Evolutionary conservation across 2,797 vertebrate species (phyloP).

Genomic region (Anas bahamensis): DNA sequence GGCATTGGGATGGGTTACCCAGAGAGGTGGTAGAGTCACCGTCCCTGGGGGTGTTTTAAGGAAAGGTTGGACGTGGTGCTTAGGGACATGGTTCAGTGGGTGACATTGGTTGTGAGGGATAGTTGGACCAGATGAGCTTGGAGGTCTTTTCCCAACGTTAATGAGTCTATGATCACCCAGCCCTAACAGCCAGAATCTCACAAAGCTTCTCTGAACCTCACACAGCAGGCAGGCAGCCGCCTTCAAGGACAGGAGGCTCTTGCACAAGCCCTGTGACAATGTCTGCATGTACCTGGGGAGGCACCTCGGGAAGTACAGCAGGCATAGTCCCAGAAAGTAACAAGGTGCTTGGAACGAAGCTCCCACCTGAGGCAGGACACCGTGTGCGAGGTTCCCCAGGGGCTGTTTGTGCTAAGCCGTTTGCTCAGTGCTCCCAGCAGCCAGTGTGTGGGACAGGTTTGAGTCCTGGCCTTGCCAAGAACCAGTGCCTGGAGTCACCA

Average conservation of each 20-base stretch:
- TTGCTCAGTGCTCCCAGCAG: fast-evolving
- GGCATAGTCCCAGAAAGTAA: background rate
- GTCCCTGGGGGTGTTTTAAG: too few species aligned
- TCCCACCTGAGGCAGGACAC: background rate
- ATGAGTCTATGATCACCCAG: too few species aligned
- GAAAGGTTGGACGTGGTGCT: too few species aligned
- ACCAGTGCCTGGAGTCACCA: fast-evolving
- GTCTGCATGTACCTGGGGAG: fast-evolving
- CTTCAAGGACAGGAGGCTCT: background rate
- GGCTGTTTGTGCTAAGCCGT: background rate
- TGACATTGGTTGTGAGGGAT: too few species aligned
- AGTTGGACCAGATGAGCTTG: too few species aligned
- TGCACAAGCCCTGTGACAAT: background rate
- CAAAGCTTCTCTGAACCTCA: fast-evolving
- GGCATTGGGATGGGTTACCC: too few species aligned
- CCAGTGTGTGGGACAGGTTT: fast-evolving
- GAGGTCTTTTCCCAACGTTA: too few species aligned
- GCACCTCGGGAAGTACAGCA: too few species aligned
- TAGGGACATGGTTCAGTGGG: too few species aligned
- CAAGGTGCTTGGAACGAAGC: fast-evolving
- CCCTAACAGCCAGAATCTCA: background rate
- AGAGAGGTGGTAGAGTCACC: too few species aligned
- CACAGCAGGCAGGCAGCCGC: background rate
- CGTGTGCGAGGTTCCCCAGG: fast-evolving
- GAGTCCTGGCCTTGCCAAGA: background rate